phyloP scores from a whole-genome alignment of 2,113 vertebrate genomes.

The Thryonomys swinderianus region DNA sequence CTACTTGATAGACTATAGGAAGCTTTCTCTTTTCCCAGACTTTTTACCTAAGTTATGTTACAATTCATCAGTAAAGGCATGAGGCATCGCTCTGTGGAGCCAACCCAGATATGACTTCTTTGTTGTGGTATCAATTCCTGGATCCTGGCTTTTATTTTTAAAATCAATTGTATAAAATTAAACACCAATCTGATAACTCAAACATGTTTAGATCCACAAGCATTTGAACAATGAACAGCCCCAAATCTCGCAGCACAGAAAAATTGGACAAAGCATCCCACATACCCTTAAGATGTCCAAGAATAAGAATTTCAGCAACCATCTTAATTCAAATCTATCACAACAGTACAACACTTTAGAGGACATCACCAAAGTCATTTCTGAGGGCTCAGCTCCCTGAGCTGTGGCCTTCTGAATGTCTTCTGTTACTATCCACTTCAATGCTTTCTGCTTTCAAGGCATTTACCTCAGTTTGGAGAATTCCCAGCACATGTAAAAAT shows the following conservation, averaged over 20 bases:
- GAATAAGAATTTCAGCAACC: neutral
- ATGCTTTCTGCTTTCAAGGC: neutral
- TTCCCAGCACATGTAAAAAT: neutral
- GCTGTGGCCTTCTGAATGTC: neutral
- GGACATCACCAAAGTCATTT: neutral
- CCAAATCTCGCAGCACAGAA: neutral
- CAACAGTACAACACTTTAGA: neutral
- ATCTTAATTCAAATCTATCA: neutral
- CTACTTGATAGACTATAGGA: neutral
- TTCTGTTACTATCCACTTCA: neutral
- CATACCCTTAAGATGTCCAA: neutral
- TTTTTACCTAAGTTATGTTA: neutral
- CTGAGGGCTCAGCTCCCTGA: neutral
- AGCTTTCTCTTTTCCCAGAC: neutral
- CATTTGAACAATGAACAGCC: neutral
- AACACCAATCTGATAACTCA: neutral
- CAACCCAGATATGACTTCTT: neutral
- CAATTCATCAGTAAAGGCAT: neutral
- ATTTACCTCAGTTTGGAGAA: neutral
- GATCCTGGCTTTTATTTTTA: neutral
- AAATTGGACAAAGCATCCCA: slow-evolving; percentile 15
- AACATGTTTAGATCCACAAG: neutral
- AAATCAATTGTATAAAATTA: slow-evolving; percentile 13
- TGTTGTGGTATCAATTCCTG: neutral
- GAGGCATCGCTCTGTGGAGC: neutral